Percentiles rank a stretch among this genome's conserved stretches.
phyloP scores from a whole-genome alignment of 2,888 invertebrate genomes.

The Idaea aversata region DNA sequence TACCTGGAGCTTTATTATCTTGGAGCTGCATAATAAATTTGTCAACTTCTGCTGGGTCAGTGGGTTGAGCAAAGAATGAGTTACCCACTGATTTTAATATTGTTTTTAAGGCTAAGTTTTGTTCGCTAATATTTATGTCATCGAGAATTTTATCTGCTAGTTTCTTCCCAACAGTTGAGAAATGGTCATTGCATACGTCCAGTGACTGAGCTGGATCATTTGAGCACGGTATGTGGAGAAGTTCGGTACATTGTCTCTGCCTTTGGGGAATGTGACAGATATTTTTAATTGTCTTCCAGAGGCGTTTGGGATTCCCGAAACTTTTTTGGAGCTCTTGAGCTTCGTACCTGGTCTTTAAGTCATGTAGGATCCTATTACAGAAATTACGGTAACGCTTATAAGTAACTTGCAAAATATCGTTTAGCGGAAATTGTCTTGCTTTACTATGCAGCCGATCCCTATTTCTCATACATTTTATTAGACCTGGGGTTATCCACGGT shows the following conservation, averaged over 20 bases:
- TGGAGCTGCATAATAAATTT: not conserved
- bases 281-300: not conserved
- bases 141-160: not conserved
- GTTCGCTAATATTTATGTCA: not conserved
- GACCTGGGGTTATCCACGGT: not conserved
- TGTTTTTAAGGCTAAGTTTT: not conserved
- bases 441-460: constrained; percentile 5
- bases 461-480: constrained; percentile 10
- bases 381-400: not conserved
- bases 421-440: constrained; percentile 3
- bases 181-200: not conserved
- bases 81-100: not conserved
- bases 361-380: not conserved
- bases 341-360: not conserved
- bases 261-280: not conserved
- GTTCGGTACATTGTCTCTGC: not conserved
- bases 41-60: not conserved
- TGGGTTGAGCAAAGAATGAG: not conserved
- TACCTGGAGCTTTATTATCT: not conserved
- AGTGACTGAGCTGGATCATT: not conserved
- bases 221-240: not conserved
- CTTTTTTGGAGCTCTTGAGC: not conserved
- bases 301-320: not conserved
- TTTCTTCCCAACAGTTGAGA: not conserved
- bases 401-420: not conserved